Conservation (phyloP, 53 echinoderm and acorn worm genomes). For the Apostichopus leukothele region DNA sequence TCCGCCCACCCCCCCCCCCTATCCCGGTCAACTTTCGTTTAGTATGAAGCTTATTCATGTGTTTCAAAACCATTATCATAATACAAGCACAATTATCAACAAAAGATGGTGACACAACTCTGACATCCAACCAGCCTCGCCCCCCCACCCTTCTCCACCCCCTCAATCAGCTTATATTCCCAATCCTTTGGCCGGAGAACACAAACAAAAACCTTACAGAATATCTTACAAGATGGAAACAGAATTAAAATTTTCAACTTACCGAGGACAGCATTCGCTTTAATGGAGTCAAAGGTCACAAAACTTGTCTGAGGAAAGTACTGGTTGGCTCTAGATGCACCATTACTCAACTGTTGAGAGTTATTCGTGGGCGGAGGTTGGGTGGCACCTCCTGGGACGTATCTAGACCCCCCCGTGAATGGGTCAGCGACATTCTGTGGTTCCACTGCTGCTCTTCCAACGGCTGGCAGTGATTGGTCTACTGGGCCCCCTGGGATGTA, state of each 20-base stretch:
- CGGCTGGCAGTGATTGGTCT: constrained; percentile 53
- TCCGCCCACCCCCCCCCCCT: too few species aligned
- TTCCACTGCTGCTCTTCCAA: constrained; percentile 49
- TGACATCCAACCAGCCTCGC: too few species aligned
- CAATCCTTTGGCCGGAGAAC: too few species aligned
- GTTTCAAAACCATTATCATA: too few species aligned
- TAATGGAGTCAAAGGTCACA: constrained; percentile 83
- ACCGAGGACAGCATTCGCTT: constrained; percentile 83
- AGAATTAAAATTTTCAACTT: background rate
- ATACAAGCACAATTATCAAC: too few species aligned
- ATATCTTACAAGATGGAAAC: too few species aligned
- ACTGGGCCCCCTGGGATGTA: constrained; percentile 72
- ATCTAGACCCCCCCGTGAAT: constrained; percentile 64
- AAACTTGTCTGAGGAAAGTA: constrained; percentile 81
- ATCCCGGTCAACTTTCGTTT: too few species aligned
- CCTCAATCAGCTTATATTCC: too few species aligned
- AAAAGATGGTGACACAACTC: too few species aligned
- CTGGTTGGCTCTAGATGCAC: constrained; percentile 49
- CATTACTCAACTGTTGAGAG: background rate
- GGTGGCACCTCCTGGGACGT: constrained; percentile 36
- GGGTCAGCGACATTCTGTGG: constrained; percentile 61
- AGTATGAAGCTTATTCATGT: too few species aligned
- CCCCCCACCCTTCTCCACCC: too few species aligned
- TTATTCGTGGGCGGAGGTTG: constrained; percentile 6
- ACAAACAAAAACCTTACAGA: too few species aligned